Conservation (phyloP, 2,113 vertebrate species). For the Plecotus auritus region DNA sequence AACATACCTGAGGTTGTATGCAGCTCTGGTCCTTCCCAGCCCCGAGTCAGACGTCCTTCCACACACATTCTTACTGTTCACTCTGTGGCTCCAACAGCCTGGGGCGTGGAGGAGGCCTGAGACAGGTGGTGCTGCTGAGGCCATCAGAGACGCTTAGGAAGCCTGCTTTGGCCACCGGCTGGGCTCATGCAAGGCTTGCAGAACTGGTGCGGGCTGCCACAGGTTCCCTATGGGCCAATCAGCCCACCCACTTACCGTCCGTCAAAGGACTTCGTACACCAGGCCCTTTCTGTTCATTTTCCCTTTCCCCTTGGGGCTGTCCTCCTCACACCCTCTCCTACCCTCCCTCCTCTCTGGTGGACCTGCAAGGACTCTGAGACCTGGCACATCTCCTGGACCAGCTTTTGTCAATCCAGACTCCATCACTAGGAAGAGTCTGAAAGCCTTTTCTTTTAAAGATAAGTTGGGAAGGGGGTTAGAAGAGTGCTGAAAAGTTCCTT, state of each 20-base stretch:
- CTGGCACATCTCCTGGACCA: background rate
- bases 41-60: background rate
- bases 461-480: slow-evolving; percentile 49
- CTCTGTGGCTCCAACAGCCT: background rate
- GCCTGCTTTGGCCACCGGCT: background rate
- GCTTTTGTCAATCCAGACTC: background rate
- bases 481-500: slow-evolving; percentile 51
- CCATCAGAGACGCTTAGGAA: background rate
- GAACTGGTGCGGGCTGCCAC: background rate
- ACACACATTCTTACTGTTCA: background rate
- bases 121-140: background rate
- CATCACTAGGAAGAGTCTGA: background rate
- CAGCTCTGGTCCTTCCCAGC: background rate
- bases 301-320: background rate
- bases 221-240: background rate
- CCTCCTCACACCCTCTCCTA: background rate
- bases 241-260: background rate
- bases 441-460: slow-evolving; percentile 48
- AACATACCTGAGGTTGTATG: background rate
- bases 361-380: background rate
- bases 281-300: background rate
- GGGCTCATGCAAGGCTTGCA: background rate
- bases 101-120: background rate
- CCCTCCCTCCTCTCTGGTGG: accelerated
- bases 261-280: background rate